Conservation (phyloP, 1,140 invertebrate species). For the Aphaenogaster rudis region DNA sequence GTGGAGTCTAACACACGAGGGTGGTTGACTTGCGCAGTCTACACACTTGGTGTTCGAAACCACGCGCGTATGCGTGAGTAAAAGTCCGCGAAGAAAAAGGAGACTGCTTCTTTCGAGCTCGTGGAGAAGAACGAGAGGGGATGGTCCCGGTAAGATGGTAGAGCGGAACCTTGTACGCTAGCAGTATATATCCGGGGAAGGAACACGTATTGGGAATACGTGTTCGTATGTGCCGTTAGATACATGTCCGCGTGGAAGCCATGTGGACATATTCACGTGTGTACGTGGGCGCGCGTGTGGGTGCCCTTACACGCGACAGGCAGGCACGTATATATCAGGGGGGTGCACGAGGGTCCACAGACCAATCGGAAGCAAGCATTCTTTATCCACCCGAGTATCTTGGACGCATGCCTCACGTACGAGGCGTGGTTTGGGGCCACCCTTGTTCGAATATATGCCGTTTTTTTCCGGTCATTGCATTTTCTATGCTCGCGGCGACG, state of each 20-base stretch:
- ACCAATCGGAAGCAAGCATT: constrained; percentile 86
- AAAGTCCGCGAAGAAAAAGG: constrained; percentile 60
- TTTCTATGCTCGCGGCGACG: constrained; percentile 66
- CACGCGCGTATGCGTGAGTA: constrained; percentile 45
- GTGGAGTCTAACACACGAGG: constrained; percentile 81
- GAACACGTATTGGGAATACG: background rate
- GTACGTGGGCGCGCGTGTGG: constrained; percentile 41
- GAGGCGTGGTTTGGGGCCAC: constrained; percentile 85
- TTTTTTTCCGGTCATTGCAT: constrained; percentile 75
- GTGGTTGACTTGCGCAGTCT: constrained; percentile 78
- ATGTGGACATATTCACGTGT: constrained; percentile 50
- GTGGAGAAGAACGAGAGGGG: constrained; percentile 1
- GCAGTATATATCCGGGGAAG: background rate
- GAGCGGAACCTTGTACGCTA: constrained; percentile 2
- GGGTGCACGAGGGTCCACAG: constrained; percentile 76
- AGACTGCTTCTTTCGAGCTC: constrained; percentile 47
- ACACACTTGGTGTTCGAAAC: constrained; percentile 64
- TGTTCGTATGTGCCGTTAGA: constrained; percentile 46
- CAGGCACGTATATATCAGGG: constrained; percentile 60
- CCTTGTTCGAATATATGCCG: constrained; percentile 67
- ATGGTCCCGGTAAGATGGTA: constrained; percentile 56
- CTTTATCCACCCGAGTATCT: constrained; percentile 84
- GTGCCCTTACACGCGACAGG: constrained; percentile 52
- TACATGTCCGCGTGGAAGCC: constrained; percentile 55
- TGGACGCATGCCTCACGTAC: constrained; percentile 81